Base-by-base conservation (phyloP, 2,113 vertebrate species). In the Leptobrachium ailaonicum region DNA sequence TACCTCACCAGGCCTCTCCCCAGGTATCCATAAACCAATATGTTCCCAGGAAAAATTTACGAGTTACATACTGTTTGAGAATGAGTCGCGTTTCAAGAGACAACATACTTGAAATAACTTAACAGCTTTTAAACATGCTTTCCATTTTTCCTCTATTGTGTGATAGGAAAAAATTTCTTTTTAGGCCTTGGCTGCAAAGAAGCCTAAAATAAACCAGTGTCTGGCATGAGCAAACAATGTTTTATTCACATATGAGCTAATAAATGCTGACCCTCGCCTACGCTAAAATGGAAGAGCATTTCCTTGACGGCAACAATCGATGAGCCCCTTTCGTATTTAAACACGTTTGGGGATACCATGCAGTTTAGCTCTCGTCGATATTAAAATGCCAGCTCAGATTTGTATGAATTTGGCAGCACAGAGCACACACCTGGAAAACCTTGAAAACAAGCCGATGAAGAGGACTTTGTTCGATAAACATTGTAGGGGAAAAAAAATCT, bases 31-130 rank as follows among this genome's bases (percentile, higher is more conserved):
- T 81, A 75, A 81, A 81, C 41, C 72, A 11, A 69, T 58, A 20
- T 53, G 72, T 81, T 75, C 79, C 53, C 69, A 80, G 66, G 79
- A 75, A 81, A 53, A 74, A 81, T 81, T 81, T 81, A 81, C 43
- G 79, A 75, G 64, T 81, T 68, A 75, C 71, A 81, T 75, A 81
- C 71, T 68, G 64, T 68, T 50, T 74, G 64, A 60, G 78, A 80
- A 80, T 74, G 71, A 80, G 72, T 75, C 58, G 79, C 14, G 64
- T 62, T 81, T 75, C 72, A 60, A 54, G 50, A 81, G 63, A 75
- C 71, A 81, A 81, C 72, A 81, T 81, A 81, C 79, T 75, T 81
- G 71, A 81, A 81, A 81, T 81, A 81, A 68, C 78, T 73, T 80
- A 67, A 81, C 79, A 81, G 72, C 79, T 81, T 81, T 81, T 69